Percentiles rank a stretch among this genome's conserved stretches.
phyloP scores from a whole-genome alignment of 2,113 vertebrate species.

The Notothenia rossii region DNA sequence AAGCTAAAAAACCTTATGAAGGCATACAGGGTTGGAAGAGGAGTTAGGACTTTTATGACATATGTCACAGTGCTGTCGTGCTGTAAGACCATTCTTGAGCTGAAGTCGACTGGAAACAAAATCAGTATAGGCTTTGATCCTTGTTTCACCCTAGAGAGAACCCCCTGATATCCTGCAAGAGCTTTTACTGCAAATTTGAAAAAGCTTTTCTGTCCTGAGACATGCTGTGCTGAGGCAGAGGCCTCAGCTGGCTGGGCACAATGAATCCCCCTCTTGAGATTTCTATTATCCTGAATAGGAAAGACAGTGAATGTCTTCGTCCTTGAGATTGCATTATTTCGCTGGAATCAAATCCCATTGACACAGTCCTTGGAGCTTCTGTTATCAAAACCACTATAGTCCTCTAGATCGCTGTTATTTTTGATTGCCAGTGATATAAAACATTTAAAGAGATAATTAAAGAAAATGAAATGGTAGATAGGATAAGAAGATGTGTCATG shows the following conservation, averaged over 20 bases:
- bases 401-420: slow-evolving; percentile 45
- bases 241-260: slow-evolving; percentile 60
- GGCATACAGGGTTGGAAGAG: slow-evolving; percentile 16
- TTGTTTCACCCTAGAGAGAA: slow-evolving; percentile 55
- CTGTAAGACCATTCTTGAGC: slow-evolving; percentile 46
- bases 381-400: slow-evolving; percentile 47
- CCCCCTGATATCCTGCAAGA: slow-evolving; percentile 48
- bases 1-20: slow-evolving; percentile 49
- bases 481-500: slow-evolving; percentile 23
- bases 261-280: slow-evolving; percentile 56
- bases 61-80: slow-evolving; percentile 40
- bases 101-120: slow-evolving; percentile 69
- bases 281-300: slow-evolving; percentile 53
- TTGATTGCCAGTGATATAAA: slow-evolving; percentile 33
- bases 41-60: slow-evolving; percentile 43
- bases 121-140: slow-evolving; percentile 67
- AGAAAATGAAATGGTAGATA: slow-evolving; percentile 23
- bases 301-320: slow-evolving; percentile 48
- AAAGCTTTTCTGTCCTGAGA: slow-evolving; percentile 49
- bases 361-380: slow-evolving; percentile 43
- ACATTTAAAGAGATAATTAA: slow-evolving; percentile 30
- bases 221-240: slow-evolving; percentile 24
- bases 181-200: slow-evolving; percentile 45
- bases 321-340: slow-evolving; percentile 65
- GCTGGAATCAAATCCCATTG: slow-evolving; percentile 48